Evolutionary conservation across 1,140 invertebrate genomes (phyloP).

Genomic region (Rhynchophorus ferrugineus): DNA sequence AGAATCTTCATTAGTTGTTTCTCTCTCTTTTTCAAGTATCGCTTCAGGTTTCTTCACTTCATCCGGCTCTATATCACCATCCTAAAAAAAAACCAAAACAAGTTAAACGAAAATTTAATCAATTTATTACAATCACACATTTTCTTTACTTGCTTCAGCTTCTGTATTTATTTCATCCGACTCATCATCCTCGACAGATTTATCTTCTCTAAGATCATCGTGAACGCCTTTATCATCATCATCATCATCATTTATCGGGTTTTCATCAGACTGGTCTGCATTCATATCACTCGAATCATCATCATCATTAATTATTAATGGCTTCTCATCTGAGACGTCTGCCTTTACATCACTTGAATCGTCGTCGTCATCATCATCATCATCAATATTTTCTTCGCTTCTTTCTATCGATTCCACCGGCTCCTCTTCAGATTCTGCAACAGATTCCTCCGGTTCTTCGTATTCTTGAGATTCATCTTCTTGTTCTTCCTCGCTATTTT

Average conservation of each 20-base stretch:
- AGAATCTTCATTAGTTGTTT: no score
- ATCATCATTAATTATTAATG: slow-evolving; percentile 26
- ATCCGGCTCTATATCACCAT: slow-evolving; percentile 30
- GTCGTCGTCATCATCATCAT: slow-evolving; percentile 25
- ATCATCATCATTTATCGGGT: slow-evolving; percentile 33
- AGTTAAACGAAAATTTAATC: neutral
- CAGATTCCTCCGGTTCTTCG: slow-evolving; percentile 17
- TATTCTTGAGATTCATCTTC: slow-evolving; percentile 15
- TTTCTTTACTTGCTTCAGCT: slow-evolving; percentile 28
- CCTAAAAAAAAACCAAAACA: slow-evolving; percentile 1
- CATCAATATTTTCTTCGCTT: neutral
- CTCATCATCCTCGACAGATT: slow-evolving; percentile 23
- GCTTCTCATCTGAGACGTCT: slow-evolving; percentile 26
- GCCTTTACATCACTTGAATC: slow-evolving; percentile 20
- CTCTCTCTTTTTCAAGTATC: slow-evolving; percentile 37
- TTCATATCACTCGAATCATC: slow-evolving; percentile 21
- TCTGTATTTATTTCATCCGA: slow-evolving; percentile 28
- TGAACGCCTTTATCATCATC: slow-evolving; percentile 15
- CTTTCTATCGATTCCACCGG: neutral
- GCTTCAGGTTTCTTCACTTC: slow-evolving; percentile 19
- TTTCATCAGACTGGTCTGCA: slow-evolving; percentile 24
- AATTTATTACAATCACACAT: slow-evolving; percentile 1
- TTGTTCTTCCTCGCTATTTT: slow-evolving; percentile 8
- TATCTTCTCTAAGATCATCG: slow-evolving; percentile 26
- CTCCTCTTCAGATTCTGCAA: slow-evolving; percentile 23